Evolutionary conservation across 2,797 vertebrate genomes (phyloP), one percentile per base, ranked within the genome.

Genomic region (Vespertilio murinus): DNA sequence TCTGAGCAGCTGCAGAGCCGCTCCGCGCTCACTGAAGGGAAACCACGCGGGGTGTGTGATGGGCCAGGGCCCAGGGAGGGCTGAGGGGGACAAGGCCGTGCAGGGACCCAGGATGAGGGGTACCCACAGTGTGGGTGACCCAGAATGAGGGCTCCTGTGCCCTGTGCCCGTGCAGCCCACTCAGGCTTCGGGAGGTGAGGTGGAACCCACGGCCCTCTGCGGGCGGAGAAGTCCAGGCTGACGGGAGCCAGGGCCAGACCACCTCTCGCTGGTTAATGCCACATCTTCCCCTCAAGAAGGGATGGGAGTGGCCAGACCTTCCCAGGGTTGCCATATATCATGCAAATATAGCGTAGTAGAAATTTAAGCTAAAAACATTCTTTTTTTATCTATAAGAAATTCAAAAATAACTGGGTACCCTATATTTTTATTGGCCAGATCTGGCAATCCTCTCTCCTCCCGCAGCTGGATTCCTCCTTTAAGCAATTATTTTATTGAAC

Each of bases 1-100:
- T 90, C 22, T 59, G 42, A 96, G 94, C 93, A 96, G 95, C 95
- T 96, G 94, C 94, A 93, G 87, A 94, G 90, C 84, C 52, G 64
- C 83, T 91, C 84, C 45, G 54, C 64, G 35, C 79, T 59, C 61
- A 33, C 25, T 17, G 11, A 54, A 22, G 54, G 18, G 38, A 69
- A 73, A 47, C 74, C 65, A 35, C 3, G 61, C 1, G 0, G 47
- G 1, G 40, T 14, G 20, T 28, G 56, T 42, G 13, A 4, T 54
- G 40, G 74, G 23, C 35, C 28, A 40, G 17, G 30, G 28, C 64
- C 45, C 35, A 33, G 23, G 52, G 69, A 47, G 83, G 84, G 45
- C 28, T 80, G 35, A 56, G 22, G 54, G 54, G 59, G 59, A 13
- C 59, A 6, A 11, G 56, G 59, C 2, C 12, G 28, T 30, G 28